These are phyloP conservation scores for Tetanocera ferruginea DNA, from an alignment of 2,888 invertebrate species.

Conservation along the genomic window DNA sequence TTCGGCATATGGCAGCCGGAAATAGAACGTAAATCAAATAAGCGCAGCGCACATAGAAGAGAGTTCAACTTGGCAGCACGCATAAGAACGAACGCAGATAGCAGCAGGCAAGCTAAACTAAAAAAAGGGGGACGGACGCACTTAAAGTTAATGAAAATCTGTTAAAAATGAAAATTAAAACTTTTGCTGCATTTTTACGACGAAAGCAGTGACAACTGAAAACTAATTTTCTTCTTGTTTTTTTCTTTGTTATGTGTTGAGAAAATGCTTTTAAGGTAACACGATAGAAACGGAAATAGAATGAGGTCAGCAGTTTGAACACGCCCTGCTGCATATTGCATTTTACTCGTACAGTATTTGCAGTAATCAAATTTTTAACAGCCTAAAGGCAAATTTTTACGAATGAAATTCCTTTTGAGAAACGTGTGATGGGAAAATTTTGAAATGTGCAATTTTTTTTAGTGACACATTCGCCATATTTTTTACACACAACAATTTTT, in stretches of 20 bases:
- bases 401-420: neutral
- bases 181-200: neutral
- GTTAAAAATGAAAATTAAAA: neutral
- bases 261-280: too few species aligned
- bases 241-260: too few species aligned
- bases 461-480: too few species aligned
- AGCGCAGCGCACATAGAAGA: constrained; percentile 32
- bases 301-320: too few species aligned
- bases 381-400: neutral
- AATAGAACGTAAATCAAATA: constrained; percentile 66
- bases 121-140: neutral
- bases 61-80: constrained; percentile 37
- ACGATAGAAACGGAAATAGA: too few species aligned
- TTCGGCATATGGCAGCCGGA: constrained; percentile 63
- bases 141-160: constrained; percentile 3
- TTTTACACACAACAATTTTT: too few species aligned
- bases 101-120: neutral
- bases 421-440: too few species aligned
- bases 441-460: too few species aligned
- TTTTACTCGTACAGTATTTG: neutral
- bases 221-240: too few species aligned
- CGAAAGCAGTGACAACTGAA: neutral
- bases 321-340: neutral
- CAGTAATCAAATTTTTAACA: neutral
- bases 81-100: neutral